Evolutionary conservation across 2,888 invertebrate genomes (phyloP), one percentile per base, ranked within the genome.

Genomic region (Dorcus hopei): DNA sequence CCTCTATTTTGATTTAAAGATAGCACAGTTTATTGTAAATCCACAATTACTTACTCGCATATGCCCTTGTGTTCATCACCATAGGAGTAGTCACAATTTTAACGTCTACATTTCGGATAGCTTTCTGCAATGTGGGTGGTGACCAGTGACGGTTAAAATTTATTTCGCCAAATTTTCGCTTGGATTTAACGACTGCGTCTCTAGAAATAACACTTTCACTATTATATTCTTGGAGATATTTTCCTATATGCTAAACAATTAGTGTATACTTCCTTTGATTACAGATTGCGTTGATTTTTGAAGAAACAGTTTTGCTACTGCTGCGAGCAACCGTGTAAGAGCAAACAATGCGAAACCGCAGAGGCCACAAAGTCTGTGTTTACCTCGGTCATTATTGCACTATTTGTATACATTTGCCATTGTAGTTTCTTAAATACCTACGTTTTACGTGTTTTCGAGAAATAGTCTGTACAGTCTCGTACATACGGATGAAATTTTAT

Each of bases 331-430:
- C 54, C 59, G 54, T 49, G 55, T 41, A 63, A 60, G 61, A 60
- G 59, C 61, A 49, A 68, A 72, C 69, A 70, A 70, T 70, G 63
- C 63, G 49, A 71, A 67, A 70, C 73, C 72, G 67, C 72, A 70
- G 68, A 66, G 66, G 68, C 73, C 74, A 68, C 73, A 73, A 72
- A 71, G 70, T 65, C 71, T 71, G 66, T 75, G 75, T 75, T 75
- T 75, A 74, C 74, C 68, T 69, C 71, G 68, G 73, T 76, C 73
- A 76, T 76, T 76, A 76, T 74, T 71, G 70, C 71, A 72, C 74
- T 76, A 76, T 76, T 75, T 75, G 75, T 76, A 76, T 74, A 76
- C 75, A 75, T 68, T 68, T 65, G 66, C 59, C 62, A 72, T 76
- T 76, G 74, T 75, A 66, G 62, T 55, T 53, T 52, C 64, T 64